A percentile compares a stretch with the other conserved stretches of the same genome.
Conservation (phyloP, 2,888 invertebrate species). For the Cephus nigrinus region DNA sequence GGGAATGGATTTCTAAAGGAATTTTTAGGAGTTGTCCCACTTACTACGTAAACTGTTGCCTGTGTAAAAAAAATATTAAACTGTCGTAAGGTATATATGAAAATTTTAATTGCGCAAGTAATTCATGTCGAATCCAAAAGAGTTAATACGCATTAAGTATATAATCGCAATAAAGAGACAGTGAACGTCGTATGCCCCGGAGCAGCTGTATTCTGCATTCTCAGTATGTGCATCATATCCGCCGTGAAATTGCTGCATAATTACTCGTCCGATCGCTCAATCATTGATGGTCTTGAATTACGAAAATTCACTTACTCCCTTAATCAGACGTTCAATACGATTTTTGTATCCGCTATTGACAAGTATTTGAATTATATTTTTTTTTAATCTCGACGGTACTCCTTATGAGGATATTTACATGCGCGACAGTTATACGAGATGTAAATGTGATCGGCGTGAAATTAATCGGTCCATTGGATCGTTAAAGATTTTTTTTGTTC, state of each 20-base stretch:
- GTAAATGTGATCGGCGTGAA: background rate
- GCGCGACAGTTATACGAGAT: background rate
- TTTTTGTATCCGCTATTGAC: background rate
- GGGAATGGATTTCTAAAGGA: background rate
- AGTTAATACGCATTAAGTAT: conserved; percentile 15
- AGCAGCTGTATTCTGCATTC: conserved; percentile 28
- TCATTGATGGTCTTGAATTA: background rate
- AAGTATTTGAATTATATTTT: background rate
- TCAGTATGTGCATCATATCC: conserved; percentile 23
- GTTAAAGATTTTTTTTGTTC: background rate
- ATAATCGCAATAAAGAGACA: conserved; percentile 24
- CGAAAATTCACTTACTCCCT: background rate
- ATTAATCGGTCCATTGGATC: background rate
- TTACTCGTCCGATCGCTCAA: conserved; percentile 18
- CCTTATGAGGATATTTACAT: background rate
- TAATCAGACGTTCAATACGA: background rate
- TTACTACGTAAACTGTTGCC: background rate
- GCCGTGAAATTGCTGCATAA: conserved; percentile 25
- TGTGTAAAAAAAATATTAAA: no score
- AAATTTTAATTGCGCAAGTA: background rate
- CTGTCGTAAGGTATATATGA: background rate
- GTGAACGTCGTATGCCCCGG: conserved; percentile 18
- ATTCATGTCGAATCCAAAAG: background rate
- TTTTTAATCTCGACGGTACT: background rate
- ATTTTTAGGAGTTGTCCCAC: background rate